Base-by-base conservation (phyloP, 2,797 vertebrate genomes). In the Poeciliopsis gracilis region DNA sequence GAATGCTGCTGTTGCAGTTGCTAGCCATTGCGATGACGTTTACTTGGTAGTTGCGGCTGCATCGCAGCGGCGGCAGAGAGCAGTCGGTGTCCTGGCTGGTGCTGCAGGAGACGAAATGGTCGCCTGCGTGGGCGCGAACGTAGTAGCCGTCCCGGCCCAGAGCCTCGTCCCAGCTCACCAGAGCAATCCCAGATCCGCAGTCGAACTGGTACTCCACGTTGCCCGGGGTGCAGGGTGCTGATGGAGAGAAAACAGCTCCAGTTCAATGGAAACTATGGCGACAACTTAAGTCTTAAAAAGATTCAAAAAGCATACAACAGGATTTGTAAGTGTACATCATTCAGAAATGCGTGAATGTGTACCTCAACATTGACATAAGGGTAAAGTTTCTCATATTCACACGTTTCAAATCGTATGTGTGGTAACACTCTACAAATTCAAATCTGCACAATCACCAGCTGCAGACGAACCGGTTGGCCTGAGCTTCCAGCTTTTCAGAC, bases 141-240 rank as follows among this genome's bases (percentile, higher is more conserved):
- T 90, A 79, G 84, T 94, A 96, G 67, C 70, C 88, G 25, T 86
- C 78, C 2, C 86, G 79, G 33, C 95, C 95, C 82, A 90, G 53
- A 45, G 93, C 87, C 47, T 95, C 90, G 0, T 93, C 86, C 96
- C 96, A 96, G 82, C 57, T 94, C 78, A 96, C 77, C 15, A 91
- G 38, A 36, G 86, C 87, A 0, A 90, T 88, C 33, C 87, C 88
- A 2, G 91, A 91, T 0, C 72, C 85, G 33, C 96, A 96, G 43
- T 79, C 84, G 84, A 94, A 95, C 1, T 81, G 59, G 75, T 78
- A n/a, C 0, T 33, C 75, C 72, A 96, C 86, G 0, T 89, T 86
- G 3, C 77, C 36, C n/a, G 95, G 95, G 23, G 90, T 91, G 25
- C 96, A 96, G 16, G 96, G 96, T 0, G 90, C 96, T 96, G 70